Percentiles rank a stretch among this genome's conserved stretches.
These are phyloP conservation scores for Halocynthia roretzi DNA, from an alignment of 23 tunicate species.

Conservation along the genomic window DNA sequence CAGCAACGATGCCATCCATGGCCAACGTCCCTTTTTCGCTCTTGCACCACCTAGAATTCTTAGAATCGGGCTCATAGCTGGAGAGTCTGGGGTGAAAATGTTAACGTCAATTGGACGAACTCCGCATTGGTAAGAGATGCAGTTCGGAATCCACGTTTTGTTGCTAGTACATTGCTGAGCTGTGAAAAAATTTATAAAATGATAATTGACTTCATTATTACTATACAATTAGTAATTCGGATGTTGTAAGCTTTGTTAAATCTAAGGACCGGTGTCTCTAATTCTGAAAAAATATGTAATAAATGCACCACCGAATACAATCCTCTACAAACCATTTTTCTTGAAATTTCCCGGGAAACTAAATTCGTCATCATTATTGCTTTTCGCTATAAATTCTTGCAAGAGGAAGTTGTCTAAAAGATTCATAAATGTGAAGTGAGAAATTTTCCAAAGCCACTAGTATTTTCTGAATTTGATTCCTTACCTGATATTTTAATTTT, in stretches of 20 bases:
- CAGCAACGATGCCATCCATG: slow-evolving; percentile 89
- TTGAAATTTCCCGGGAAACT: not conserved
- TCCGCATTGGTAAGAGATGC: slow-evolving; percentile 74
- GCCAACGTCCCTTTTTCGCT: slow-evolving; percentile 44
- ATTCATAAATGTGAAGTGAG: no score
- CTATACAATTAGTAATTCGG: no score
- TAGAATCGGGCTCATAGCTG: slow-evolving; percentile 18
- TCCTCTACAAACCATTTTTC: not conserved
- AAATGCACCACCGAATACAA: not conserved
- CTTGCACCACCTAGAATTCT: slow-evolving; percentile 59
- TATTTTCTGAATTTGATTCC: not conserved
- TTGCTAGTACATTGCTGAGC: slow-evolving; percentile 23
- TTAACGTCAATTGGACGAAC: slow-evolving; percentile 30
- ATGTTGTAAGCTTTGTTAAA: no score
- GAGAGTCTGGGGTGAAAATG: not conserved
- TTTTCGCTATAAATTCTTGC: no score
- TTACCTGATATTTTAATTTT: slow-evolving; percentile 11
- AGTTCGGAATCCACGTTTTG: slow-evolving; percentile 49
- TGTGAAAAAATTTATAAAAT: not conserved
- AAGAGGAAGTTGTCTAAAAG: no score
- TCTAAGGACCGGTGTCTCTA: no score
- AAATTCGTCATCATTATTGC: no score
- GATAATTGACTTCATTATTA: no score
- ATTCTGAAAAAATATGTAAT: not conserved
- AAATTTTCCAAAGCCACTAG: no score